Conservation (phyloP, 2,888 invertebrate genomes). For the Tetrapedia diversipes region DNA sequence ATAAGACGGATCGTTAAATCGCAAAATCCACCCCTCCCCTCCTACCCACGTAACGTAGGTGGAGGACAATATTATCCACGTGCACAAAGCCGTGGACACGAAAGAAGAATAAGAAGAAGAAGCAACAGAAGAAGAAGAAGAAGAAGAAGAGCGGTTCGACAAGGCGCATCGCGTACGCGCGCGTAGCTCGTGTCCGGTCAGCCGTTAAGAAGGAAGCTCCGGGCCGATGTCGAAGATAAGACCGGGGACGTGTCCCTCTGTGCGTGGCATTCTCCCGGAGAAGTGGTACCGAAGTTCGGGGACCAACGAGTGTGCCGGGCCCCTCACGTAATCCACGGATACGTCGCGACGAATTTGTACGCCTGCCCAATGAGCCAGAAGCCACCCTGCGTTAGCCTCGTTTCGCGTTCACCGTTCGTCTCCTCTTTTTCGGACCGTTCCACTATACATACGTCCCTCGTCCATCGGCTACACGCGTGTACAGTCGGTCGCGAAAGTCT, state of each 20-base stretch:
- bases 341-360: slow-evolving; percentile 82
- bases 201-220: slow-evolving; percentile 82
- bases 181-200: slow-evolving; percentile 78
- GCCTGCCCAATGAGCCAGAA: slow-evolving; percentile 81
- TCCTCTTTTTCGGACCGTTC: slow-evolving; percentile 35
- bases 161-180: slow-evolving; percentile 56
- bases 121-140: background rate
- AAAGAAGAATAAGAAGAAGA: no score
- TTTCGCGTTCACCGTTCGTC: slow-evolving; percentile 59
- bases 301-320: slow-evolving; percentile 58
- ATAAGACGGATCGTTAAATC: background rate
- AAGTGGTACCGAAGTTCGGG: slow-evolving; percentile 73
- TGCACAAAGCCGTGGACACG: slow-evolving; percentile 3
- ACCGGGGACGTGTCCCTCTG: slow-evolving; percentile 67
- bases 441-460: slow-evolving; percentile 27
- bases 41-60: background rate
- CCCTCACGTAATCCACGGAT: slow-evolving; percentile 76
- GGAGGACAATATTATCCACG: slow-evolving; percentile 9
- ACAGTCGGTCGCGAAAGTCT: no score
- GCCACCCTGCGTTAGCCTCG: slow-evolving; percentile 71
- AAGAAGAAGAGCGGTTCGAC: slow-evolving; percentile 28
- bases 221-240: slow-evolving; percentile 81
- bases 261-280: slow-evolving; percentile 42
- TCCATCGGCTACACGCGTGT: slow-evolving; percentile 31
- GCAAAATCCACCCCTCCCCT: background rate